phyloP scores from a whole-genome alignment of 2,888 invertebrate genomes.

The Malacosoma neustria region DNA sequence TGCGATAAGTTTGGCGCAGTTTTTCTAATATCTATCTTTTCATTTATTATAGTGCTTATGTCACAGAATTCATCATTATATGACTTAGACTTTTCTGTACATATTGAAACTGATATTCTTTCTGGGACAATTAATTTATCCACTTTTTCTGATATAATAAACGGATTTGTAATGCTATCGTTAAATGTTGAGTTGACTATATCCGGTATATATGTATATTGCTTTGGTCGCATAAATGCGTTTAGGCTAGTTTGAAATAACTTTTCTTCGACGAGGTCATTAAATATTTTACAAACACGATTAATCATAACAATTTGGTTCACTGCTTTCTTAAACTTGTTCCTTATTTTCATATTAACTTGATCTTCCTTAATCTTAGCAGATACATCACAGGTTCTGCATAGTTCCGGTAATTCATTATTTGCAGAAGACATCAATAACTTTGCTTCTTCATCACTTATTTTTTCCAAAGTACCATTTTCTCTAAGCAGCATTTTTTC shows the following conservation, averaged over 20 bases:
- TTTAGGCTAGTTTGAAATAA: constrained; percentile 14
- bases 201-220: constrained; percentile 52
- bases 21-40: not conserved
- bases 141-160: constrained; percentile 28
- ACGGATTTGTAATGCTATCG: constrained; percentile 34
- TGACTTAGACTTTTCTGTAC: constrained; percentile 36
- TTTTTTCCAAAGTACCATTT: constrained; percentile 63
- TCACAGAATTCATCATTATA: constrained; percentile 10
- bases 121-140: constrained; percentile 55
- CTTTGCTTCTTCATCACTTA: constrained; percentile 58
- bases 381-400: not conserved
- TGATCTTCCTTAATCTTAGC: constrained; percentile 3
- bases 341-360: constrained; percentile 10
- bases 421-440: constrained; percentile 38
- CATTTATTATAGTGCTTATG: constrained; percentile 7
- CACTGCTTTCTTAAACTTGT: constrained; percentile 38
- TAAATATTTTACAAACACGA: constrained; percentile 44
- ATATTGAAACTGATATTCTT: constrained; percentile 49
- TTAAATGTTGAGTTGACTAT: constrained; percentile 60
- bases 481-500: constrained; percentile 73
- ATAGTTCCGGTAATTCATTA: constrained; percentile 8
- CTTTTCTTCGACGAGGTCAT: constrained; percentile 25
- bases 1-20: not conserved
- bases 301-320: constrained; percentile 43
- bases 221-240: constrained; percentile 18